These are phyloP conservation scores for Cetoscarus ocellatus DNA, from an alignment of 2,797 vertebrate genomes.

Conservation along the genomic window DNA sequence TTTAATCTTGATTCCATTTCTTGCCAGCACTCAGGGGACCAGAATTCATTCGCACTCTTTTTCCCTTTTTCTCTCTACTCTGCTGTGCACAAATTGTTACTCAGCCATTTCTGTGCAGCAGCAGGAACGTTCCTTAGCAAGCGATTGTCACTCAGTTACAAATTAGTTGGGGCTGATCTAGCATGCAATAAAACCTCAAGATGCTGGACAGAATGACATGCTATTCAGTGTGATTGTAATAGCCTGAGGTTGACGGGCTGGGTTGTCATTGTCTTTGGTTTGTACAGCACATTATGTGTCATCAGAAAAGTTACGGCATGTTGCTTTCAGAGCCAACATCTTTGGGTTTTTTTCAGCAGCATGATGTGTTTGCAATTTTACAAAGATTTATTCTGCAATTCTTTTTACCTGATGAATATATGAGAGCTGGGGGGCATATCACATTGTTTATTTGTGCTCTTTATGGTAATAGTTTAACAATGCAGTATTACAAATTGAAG, in stretches of 20 bases:
- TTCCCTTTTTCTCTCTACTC: conserved; percentile 58
- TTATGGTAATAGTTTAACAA: no score
- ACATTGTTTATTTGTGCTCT: no score
- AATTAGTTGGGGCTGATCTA: conserved; percentile 73
- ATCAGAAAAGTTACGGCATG: conserved; percentile 58
- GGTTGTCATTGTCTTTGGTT: conserved; percentile 63
- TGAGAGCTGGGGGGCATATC: not conserved
- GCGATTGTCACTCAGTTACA: conserved; percentile 74
- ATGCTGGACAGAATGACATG: conserved; percentile 65
- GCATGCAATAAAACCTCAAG: conserved; percentile 64
- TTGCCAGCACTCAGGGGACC: conserved; percentile 71
- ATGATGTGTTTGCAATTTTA: conserved; percentile 31
- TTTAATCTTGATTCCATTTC: conserved; percentile 75
- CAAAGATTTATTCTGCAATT: conserved; percentile 34
- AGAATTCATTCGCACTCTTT: conserved; percentile 72
- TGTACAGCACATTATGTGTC: conserved; percentile 57
- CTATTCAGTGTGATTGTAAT: conserved; percentile 66
- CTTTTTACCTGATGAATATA: conserved; percentile 4
- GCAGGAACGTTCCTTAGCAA: conserved; percentile 48
- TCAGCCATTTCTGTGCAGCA: conserved; percentile 63
- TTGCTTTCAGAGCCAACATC: conserved; percentile 31
- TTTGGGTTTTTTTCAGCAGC: conserved; percentile 30
- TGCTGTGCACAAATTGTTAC: conserved; percentile 71
- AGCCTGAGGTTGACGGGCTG: conserved; percentile 58
- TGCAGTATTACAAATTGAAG: no score